Conservation (phyloP, 1,140 invertebrate species). For the Magallana gigas region DNA sequence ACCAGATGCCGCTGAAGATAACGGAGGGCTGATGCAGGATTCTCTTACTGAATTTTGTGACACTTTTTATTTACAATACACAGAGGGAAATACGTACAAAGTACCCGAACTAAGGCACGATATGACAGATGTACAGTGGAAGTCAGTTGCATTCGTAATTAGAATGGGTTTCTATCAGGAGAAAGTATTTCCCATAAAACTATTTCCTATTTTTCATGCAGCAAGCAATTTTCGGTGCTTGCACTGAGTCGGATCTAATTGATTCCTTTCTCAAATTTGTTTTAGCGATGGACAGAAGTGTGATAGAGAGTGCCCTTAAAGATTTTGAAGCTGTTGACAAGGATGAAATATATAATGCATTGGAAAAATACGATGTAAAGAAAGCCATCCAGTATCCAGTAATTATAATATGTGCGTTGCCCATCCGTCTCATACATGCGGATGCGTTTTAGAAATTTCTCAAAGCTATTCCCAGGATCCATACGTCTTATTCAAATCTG, state of each 20-base stretch:
- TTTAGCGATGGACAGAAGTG: conserved; percentile 12
- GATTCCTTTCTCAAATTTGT: conserved; percentile 51
- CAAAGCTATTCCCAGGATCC: no score
- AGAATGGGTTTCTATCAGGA: no score
- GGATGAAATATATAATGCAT: conserved; percentile 32
- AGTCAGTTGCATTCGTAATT: no score
- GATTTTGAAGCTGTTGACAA: conserved; percentile 44
- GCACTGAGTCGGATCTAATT: conserved; percentile 33
- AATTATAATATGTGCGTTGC: neutral
- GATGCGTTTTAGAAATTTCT: conserved; percentile 31
- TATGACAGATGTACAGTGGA: no score
- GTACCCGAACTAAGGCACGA: no score
- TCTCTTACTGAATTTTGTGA: neutral
- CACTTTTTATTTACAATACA: no score
- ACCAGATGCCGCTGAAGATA: conserved; percentile 47
- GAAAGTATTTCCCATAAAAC: no score
- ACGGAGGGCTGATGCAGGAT: conserved; percentile 48
- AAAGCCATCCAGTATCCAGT: neutral
- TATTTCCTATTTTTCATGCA: no score
- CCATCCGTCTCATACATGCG: conserved; percentile 38
- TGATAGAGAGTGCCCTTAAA: conserved; percentile 40
- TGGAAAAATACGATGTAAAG: conserved; percentile 45
- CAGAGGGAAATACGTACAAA: no score
- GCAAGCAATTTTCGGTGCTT: neutral
- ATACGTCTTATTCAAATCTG: no score